Conservation (phyloP, 2,113 vertebrate genomes). For the Ammospiza caudacuta region DNA sequence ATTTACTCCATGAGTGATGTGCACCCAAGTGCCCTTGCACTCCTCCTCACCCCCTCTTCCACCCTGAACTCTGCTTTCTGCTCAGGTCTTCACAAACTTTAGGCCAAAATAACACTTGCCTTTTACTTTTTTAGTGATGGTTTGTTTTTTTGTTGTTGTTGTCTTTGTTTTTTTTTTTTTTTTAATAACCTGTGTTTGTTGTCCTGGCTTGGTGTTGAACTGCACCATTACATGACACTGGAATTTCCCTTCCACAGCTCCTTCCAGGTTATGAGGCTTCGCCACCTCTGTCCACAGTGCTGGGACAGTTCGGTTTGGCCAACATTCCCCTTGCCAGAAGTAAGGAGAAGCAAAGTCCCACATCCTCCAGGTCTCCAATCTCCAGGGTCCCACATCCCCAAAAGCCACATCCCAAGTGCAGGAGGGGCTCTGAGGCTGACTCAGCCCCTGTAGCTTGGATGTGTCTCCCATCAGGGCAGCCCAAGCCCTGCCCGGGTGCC, state of each 20-base stretch:
- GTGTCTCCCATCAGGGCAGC: background rate
- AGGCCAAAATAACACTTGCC: background rate
- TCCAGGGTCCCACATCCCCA: background rate
- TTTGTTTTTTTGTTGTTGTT: no score
- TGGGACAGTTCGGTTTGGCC: background rate
- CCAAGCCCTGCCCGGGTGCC: background rate
- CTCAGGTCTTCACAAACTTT: background rate
- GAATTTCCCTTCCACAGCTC: background rate
- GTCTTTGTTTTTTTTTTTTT: no score
- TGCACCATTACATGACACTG: background rate
- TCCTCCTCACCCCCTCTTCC: background rate
- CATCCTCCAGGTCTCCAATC: background rate
- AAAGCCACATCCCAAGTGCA: background rate
- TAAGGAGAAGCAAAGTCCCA: background rate
- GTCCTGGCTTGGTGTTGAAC: background rate
- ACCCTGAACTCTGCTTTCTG: background rate
- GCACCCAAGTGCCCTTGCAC: background rate
- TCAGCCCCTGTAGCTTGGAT: background rate
- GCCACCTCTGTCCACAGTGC: no score
- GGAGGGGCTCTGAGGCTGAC: background rate
- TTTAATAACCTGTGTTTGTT: background rate
- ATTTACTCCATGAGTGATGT: background rate
- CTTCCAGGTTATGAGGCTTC: background rate
- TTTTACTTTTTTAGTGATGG: no score
- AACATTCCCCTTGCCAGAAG: background rate